These are phyloP conservation scores for Drosophila pruinosa DNA, from an alignment of 1,140 invertebrate genomes.

Conservation along the genomic window DNA sequence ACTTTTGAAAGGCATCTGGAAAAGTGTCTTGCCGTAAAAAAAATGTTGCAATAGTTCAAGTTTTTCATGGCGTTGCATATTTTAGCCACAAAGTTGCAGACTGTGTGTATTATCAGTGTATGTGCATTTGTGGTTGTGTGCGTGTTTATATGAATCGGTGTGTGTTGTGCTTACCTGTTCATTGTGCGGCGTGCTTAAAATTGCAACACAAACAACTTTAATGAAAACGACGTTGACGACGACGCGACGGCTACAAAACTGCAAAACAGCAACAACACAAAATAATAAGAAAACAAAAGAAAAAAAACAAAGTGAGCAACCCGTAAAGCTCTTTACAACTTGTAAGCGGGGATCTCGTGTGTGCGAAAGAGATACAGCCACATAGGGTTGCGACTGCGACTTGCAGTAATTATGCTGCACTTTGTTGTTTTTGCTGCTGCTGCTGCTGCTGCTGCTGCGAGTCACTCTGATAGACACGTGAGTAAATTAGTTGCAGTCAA, in stretches of 20 bases:
- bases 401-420: constrained; percentile 64
- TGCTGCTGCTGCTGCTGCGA: not conserved
- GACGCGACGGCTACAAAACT: constrained; percentile 34
- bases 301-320: constrained; percentile 53
- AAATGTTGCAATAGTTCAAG: constrained; percentile 77
- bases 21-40: constrained; percentile 38
- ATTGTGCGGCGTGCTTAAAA: constrained; percentile 74
- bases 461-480: constrained; percentile 68
- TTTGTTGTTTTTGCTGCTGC: constrained; percentile 3
- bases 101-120: constrained; percentile 45
- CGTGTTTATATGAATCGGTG: constrained; percentile 29
- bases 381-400: constrained; percentile 2
- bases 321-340: constrained; percentile 60
- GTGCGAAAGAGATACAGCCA: constrained; percentile 39
- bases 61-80: constrained; percentile 75
- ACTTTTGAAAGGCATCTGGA: constrained; percentile 58
- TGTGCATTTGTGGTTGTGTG: constrained; percentile 12
- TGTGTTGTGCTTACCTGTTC: constrained; percentile 71
- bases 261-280: constrained; percentile 47
- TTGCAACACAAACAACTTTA: constrained; percentile 80
- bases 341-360: constrained; percentile 22
- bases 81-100: constrained; percentile 51
- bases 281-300: constrained; percentile 13
- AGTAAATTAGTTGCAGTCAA: constrained; percentile 67
- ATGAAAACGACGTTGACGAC: constrained; percentile 65